Evolutionary conservation across 2,113 vertebrate species (phyloP).

Genomic region (Callipepla squamata): DNA sequence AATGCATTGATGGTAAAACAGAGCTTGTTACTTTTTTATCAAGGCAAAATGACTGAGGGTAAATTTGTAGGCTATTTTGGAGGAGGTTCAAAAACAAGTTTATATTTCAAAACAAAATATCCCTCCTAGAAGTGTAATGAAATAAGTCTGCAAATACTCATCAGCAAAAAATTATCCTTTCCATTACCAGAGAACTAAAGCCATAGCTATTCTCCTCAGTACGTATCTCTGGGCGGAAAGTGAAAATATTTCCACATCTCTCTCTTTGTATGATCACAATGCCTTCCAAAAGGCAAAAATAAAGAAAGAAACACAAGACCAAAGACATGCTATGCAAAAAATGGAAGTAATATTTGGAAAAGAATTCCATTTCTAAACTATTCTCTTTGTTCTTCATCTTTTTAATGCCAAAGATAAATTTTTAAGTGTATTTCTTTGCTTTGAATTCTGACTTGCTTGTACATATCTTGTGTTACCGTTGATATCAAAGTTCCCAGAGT

Average conservation of each 20-base stretch:
- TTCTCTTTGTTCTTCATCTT: neutral
- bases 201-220: neutral
- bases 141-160: neutral
- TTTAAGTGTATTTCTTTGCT: neutral
- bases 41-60: neutral
- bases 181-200: neutral
- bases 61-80: neutral
- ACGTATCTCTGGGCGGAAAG: neutral
- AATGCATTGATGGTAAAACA: neutral
- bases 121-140: neutral
- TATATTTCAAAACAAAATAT: neutral
- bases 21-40: neutral
- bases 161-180: slow-evolving; percentile 2
- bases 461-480: neutral
- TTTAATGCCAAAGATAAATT: neutral
- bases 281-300: neutral
- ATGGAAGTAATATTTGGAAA: neutral
- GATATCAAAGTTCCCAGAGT: neutral
- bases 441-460: neutral
- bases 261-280: neutral
- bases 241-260: neutral
- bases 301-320: neutral
- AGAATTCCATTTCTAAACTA: neutral
- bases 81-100: neutral
- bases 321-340: neutral